These are phyloP conservation scores for Oithona nana DNA, from an alignment of 2,888 invertebrate genomes.

Conservation along the genomic window DNA sequence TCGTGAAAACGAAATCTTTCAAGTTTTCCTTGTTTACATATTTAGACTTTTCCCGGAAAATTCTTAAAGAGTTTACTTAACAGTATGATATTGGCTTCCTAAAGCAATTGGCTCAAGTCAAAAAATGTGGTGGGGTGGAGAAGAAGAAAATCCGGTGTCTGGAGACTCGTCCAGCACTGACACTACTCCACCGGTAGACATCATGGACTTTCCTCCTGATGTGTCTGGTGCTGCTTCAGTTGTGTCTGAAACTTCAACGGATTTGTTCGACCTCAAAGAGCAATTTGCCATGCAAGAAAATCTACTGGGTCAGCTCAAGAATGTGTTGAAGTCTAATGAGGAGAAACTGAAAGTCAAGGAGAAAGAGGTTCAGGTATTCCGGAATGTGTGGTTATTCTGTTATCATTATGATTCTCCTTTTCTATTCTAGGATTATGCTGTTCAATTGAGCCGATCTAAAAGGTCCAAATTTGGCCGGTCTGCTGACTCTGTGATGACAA, in stretches of 20 bases:
- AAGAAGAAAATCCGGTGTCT: neutral
- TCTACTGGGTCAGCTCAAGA: slow-evolving; percentile 16
- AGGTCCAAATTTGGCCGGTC: neutral
- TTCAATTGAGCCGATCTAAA: neutral
- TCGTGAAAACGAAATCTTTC: no score
- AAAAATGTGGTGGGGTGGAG: neutral
- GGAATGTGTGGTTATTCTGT: neutral
- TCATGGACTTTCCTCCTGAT: neutral
- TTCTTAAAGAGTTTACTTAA: neutral
- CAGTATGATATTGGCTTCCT: no score
- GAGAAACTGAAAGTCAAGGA: slow-evolving; percentile 12
- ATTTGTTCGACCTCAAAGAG: slow-evolving; percentile 14
- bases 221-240: neutral
- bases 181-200: neutral
- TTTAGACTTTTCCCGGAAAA: neutral
- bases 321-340: slow-evolving; percentile 16
- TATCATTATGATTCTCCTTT: no score
- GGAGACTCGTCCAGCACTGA: neutral
- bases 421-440: neutral
- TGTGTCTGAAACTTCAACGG: neutral
- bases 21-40: no score
- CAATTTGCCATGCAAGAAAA: slow-evolving; percentile 17
- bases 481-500: neutral
- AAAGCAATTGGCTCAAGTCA: no score
- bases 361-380: slow-evolving; percentile 14